These are phyloP conservation scores for Yponomeuta cagnagella DNA, from an alignment of 2,888 invertebrate genomes.

Conservation along the genomic window DNA sequence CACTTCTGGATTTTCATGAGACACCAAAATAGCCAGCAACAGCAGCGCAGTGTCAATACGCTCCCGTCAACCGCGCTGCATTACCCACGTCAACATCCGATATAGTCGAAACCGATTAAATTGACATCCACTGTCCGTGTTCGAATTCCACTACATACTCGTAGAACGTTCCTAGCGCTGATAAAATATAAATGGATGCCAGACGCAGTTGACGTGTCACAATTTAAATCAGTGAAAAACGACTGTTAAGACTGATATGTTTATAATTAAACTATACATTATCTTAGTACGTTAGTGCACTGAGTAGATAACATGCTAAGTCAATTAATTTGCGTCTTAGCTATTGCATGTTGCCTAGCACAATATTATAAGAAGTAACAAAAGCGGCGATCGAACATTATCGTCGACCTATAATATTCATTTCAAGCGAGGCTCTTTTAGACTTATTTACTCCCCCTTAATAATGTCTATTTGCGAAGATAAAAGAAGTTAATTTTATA, in stretches of 20 bases:
- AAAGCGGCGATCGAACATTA: conserved; percentile 35
- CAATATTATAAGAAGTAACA: conserved; percentile 20
- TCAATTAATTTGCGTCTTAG: not conserved
- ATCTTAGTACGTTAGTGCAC: not conserved
- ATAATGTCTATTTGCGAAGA: conserved; percentile 60
- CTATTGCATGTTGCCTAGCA: not conserved
- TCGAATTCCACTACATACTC: not conserved
- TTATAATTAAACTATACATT: not conserved
- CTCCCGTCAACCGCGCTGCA: not conserved
- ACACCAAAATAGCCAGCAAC: conserved; percentile 13
- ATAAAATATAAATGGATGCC: not conserved
- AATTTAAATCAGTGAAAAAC: not conserved
- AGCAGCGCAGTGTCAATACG: not conserved
- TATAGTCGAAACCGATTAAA: conserved; percentile 10
- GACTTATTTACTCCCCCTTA: conserved; percentile 62
- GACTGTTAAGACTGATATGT: not conserved
- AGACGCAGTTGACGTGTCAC: not conserved
- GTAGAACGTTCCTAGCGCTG: not conserved
- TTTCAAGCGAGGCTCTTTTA: conserved; percentile 43
- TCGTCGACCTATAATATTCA: conserved; percentile 40
- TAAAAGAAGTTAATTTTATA: conserved; percentile 72
- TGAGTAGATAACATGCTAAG: not conserved
- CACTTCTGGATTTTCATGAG: conserved; percentile 25
- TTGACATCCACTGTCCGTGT: not conserved
- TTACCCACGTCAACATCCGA: conserved; percentile 13